Conservation (phyloP, 1,140 invertebrate genomes). For the Caenorhabditis remanei region DNA sequence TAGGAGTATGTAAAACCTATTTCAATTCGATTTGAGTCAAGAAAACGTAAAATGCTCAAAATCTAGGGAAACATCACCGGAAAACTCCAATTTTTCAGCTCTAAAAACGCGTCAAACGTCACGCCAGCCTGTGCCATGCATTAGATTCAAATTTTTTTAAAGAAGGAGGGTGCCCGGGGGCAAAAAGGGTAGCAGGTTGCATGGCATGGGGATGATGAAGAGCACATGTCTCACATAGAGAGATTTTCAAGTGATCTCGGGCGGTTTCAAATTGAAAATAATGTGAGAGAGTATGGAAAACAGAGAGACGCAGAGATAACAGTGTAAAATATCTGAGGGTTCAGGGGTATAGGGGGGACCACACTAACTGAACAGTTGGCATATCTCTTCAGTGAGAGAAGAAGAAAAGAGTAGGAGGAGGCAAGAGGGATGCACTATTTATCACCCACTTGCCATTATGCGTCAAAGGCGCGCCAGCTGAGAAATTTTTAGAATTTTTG, state of each 20-base stretch:
- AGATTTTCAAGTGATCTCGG: slow-evolving; percentile 49
- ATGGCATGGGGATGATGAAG: slow-evolving; percentile 25
- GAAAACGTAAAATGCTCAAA: too few relatives aligned
- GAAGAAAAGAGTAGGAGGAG: not conserved
- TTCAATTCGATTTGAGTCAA: too few relatives aligned
- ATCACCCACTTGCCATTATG: not conserved
- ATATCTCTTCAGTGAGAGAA: not conserved
- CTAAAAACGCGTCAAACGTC: too few relatives aligned
- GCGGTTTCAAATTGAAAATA: slow-evolving; percentile 53
- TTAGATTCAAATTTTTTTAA: too few relatives aligned
- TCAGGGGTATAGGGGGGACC: not conserved
- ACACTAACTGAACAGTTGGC: slow-evolving; percentile 24
- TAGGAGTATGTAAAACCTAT: too few relatives aligned
- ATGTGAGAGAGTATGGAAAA: not conserved
- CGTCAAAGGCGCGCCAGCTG: not conserved
- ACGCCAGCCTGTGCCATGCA: too few relatives aligned
- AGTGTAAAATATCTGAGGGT: not conserved
- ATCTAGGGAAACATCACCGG: too few relatives aligned
- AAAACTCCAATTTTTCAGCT: too few relatives aligned
- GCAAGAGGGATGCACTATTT: not conserved
- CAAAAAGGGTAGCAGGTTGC: slow-evolving; percentile 10
- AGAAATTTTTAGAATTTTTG: too few relatives aligned
- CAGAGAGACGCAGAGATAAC: not conserved
- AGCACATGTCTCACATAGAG: slow-evolving; percentile 47
- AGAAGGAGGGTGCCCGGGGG: not conserved